Evolutionary conservation across 2,888 invertebrate genomes (phyloP).

Genomic region (Antheraea assamensis): DNA sequence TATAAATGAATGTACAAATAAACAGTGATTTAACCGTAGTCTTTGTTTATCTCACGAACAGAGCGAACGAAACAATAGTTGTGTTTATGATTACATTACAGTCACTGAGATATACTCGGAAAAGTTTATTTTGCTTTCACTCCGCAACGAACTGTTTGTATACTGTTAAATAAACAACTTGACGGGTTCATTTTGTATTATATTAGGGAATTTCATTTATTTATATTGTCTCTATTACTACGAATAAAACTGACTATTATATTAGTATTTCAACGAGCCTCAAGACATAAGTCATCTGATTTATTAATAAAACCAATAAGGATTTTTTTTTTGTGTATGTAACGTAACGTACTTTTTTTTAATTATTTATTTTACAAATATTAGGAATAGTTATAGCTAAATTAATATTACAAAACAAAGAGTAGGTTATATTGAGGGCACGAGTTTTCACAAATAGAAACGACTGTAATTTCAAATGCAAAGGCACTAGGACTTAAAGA

Average conservation of each 20-base stretch:
- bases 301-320: not conserved
- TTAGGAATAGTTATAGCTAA: too few relatives aligned
- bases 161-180: not conserved
- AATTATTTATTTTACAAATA: too few relatives aligned
- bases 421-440: too few relatives aligned
- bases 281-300: not conserved
- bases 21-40: not conserved
- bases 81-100: constrained; percentile 7
- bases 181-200: not conserved
- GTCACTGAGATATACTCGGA: constrained; percentile 1
- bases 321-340: not conserved
- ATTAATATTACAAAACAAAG: too few relatives aligned
- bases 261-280: not conserved
- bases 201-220: not conserved
- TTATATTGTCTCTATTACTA: not conserved
- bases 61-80: constrained; percentile 10
- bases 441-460: too few relatives aligned
- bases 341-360: too few relatives aligned
- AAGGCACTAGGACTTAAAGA: too few relatives aligned
- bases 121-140: not conserved
- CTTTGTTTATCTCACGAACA: not conserved
- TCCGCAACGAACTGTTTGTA: constrained; percentile 1
- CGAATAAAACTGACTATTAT: not conserved
- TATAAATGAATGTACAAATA: not conserved
- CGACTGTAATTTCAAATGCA: too few relatives aligned